Base-by-base conservation (phyloP, 1,140 invertebrate species). In the Phenacoccus solenopsis region DNA sequence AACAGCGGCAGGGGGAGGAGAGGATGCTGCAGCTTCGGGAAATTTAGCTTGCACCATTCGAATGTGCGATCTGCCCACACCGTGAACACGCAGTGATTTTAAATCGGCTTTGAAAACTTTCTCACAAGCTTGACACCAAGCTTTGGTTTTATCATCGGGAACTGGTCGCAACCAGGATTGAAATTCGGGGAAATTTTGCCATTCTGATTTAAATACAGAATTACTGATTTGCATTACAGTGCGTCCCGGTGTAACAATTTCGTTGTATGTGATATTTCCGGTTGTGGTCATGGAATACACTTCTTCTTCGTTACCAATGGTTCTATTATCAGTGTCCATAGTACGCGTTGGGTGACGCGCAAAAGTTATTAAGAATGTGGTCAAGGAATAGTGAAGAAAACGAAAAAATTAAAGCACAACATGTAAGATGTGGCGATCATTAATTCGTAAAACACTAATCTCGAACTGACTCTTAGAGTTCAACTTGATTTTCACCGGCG, bases 111-210 rank as follows among this genome's bases (percentile, higher is more conserved):
- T 68, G 69, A 75, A 72, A 7, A 73, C 49, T 38, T 73, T 72
- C 21, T 72, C 70, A 69, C 74, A 75, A 25, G 73, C 70, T 61
- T 74, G 70, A 16, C 74, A 75, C 71, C 67, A 71, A 16, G 74
- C 74, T 35, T 75, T 75, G 35, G 73, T 73, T 30, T 67, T 49
- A 56, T 73, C 72, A 35, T 70, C 71, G 12, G 71, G 69, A 35
- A 71, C 70, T 10, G 71, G 64, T 35, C 70, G 68, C 22, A 75
- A 59, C 74, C 74, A 75, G 9, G 67, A 35, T 38, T 70, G 38
- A 28, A 74, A 75, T 68, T 74, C 72, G 27, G 73, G 73, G 28
- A 72, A 70, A 25, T 73, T 32, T 68, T 73, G 72, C 74, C 74
- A 75, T 69, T 73, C 72, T 16, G 68, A 4, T 64, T 24, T 64